Evolutionary conservation across 2,888 invertebrate genomes (phyloP), one percentile per base, ranked within the genome.

Genomic region (Metallyticus violacea): DNA sequence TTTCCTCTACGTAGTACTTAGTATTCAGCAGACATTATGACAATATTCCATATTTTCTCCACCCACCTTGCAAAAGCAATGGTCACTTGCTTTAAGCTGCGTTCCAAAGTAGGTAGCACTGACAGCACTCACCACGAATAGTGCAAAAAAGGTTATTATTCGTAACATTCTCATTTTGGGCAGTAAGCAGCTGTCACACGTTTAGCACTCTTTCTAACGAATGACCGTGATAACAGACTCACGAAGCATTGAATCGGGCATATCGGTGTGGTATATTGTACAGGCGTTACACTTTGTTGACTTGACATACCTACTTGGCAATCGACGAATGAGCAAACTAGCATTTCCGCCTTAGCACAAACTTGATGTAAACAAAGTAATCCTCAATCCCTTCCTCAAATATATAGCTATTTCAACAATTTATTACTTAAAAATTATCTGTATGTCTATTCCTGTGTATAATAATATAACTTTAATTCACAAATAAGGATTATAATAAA

Each of bases 61-160:
- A 86, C 87, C 82, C 79, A 88, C 88, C 85, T 87, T 87, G 79
- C 88, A 88, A 62, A 88, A 88, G 81, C 88, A 88, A 27, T 85
- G 87, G 15, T 88, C 88, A 77, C 85, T 79, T 25, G 85, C 40
- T 86, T 88, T 85, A 26, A 78, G 85, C 9, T 85, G 84, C 5
- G 80, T 80, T 15, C 80, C 86, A 78, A 88, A 86, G 28, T 87
- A 88, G 7, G 85, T 62, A 15, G 15, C 40, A 62, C 40, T 62
- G 40, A 62, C 40, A 62, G 40, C 40, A 62, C 40, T 4, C 40
- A 62, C 15, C 9, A 62, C 3, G 15, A 62, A 62, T 62, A 62
- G 22, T 15, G 40, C 15, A 62, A 9, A 62, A 15, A 62, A 6
- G 40, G 9, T 62, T 15, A 4, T 4, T 62, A 62, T 15, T 9